Conservation (phyloP, 2,797 vertebrate species). For the Peromyscus eremicus region DNA sequence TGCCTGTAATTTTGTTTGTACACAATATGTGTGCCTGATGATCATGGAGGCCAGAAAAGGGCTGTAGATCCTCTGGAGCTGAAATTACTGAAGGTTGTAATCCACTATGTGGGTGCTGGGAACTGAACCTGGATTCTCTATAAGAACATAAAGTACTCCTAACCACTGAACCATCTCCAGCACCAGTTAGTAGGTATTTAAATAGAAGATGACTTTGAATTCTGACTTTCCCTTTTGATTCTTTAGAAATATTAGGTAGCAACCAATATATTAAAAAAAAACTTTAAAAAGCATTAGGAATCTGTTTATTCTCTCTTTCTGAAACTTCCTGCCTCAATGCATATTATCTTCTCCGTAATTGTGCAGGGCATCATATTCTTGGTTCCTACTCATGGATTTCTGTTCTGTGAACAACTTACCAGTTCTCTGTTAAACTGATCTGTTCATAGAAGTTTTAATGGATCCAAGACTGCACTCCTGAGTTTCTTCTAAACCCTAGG, state of each 20-base stretch:
- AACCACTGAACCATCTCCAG: background rate
- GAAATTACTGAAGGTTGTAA: background rate
- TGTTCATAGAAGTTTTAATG: constrained; percentile 6
- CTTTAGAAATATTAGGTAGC: background rate
- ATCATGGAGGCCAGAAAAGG: background rate
- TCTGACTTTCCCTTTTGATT: background rate
- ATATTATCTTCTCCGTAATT: background rate
- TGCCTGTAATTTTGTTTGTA: background rate
- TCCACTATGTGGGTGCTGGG: background rate
- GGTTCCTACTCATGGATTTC: background rate
- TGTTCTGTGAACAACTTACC: constrained; percentile 14
- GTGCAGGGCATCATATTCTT: background rate
- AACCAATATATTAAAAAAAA: background rate
- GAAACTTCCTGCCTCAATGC: background rate
- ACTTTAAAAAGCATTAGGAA: background rate
- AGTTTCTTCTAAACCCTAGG: constrained; percentile 57
- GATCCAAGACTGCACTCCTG: constrained; percentile 45
- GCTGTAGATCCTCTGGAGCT: background rate
- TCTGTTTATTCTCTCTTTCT: background rate
- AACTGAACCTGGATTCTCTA: background rate
- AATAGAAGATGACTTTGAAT: background rate
- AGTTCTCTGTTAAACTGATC: constrained; percentile 30
- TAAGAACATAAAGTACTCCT: background rate
- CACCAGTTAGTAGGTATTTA: constrained; percentile 44
- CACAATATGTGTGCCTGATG: background rate